These are phyloP conservation scores for Centropristis striata DNA, from an alignment of 2,113 vertebrate genomes.

Conservation along the genomic window DNA sequence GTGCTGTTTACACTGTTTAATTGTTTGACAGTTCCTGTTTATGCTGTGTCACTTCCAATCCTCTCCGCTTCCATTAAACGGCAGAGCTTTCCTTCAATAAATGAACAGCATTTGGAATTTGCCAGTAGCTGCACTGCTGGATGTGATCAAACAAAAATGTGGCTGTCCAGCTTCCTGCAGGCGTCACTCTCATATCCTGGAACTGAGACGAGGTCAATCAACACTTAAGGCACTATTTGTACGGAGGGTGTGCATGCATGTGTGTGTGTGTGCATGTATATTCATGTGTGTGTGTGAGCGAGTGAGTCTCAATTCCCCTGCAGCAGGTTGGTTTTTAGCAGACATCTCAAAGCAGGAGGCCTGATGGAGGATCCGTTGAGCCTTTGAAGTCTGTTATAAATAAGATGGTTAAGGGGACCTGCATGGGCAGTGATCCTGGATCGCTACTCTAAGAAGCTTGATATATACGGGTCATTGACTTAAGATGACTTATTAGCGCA, in stretches of 20 bases:
- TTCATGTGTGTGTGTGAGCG: conserved; percentile 6
- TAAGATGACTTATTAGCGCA: conserved; percentile 79
- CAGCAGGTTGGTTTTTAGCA: conserved; percentile 51
- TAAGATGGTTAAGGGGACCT: conserved; percentile 64
- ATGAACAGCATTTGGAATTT: conserved; percentile 58
- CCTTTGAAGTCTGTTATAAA: conserved; percentile 75
- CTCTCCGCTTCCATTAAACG: conserved; percentile 63
- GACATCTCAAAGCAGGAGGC: conserved; percentile 59
- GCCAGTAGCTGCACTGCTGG: conserved; percentile 47
- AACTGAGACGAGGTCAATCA: conserved; percentile 66
- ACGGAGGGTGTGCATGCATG: neutral
- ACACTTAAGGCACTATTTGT: conserved; percentile 57
- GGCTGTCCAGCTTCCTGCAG: conserved; percentile 58
- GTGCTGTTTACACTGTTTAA: conserved; percentile 83
- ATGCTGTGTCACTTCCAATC: conserved; percentile 85
- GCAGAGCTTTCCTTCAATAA: conserved; percentile 60
- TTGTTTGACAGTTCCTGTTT: conserved; percentile 85
- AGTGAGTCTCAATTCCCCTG: conserved; percentile 38
- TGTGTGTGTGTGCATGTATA: conserved; percentile 3
- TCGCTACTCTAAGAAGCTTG: conserved; percentile 66
- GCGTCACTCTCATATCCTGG: conserved; percentile 52
- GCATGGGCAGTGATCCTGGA: conserved; percentile 68
- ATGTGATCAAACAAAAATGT: conserved; percentile 63
- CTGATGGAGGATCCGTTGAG: conserved; percentile 60
- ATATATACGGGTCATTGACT: conserved; percentile 74